These are phyloP conservation scores for Acipenser oxyrinchus DNA, from an alignment of 2,797 vertebrate genomes.

Conservation along the genomic window DNA sequence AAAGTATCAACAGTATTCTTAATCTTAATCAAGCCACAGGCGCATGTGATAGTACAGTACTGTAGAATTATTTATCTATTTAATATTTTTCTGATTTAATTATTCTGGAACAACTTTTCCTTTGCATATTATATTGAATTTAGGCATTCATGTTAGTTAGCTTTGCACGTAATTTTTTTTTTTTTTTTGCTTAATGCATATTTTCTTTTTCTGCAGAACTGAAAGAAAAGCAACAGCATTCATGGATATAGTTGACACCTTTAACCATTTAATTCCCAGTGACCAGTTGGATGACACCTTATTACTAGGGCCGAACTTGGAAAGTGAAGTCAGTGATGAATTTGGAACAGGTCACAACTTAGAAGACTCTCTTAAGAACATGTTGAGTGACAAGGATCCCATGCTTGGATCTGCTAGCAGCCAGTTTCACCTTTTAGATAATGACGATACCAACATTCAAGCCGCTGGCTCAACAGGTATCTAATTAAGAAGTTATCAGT, in stretches of 20 bases:
- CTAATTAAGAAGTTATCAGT: slow-evolving; percentile 26
- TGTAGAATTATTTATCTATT: too few species aligned
- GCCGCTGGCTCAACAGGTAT: slow-evolving; percentile 82
- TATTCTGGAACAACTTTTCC: too few species aligned
- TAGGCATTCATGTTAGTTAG: too few species aligned
- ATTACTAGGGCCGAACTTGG: slow-evolving; percentile 86
- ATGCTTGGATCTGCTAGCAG: slow-evolving; percentile 97
- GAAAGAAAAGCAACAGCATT: slow-evolving; percentile 86
- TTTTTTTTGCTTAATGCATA: background rate
- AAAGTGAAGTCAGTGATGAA: slow-evolving; percentile 96
- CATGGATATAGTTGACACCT: slow-evolving; percentile 99
- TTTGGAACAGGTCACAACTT: slow-evolving; percentile 75
- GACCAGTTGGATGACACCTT: slow-evolving; percentile 97
- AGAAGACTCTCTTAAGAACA: slow-evolving; percentile 95
- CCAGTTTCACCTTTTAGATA: slow-evolving; percentile 94
- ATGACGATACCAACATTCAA: slow-evolving; percentile 82
- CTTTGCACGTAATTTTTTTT: too few species aligned
- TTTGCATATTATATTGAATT: background rate
- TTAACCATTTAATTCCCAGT: slow-evolving; percentile 98
- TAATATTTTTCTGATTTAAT: too few species aligned
- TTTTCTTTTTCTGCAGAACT: slow-evolving; percentile 60
- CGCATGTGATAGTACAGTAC: too few species aligned
- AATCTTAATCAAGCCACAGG: too few species aligned
- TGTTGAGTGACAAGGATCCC: slow-evolving; percentile 99
- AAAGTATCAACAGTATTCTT: too few species aligned